These are phyloP conservation scores for Lysiphlebus fabarum DNA, from an alignment of 1,140 invertebrate species.

Conservation along the genomic window DNA sequence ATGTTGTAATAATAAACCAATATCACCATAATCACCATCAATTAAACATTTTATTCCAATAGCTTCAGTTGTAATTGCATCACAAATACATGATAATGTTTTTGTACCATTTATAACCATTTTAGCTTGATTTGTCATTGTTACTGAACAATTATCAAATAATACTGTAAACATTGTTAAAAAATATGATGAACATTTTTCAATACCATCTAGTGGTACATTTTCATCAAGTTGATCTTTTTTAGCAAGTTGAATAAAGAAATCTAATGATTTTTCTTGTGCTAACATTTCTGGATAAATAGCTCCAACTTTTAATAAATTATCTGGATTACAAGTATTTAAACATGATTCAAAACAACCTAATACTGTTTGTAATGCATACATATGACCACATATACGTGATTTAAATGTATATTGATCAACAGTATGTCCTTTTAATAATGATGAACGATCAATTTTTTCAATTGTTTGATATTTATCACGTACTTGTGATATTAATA, in stretches of 20 bases:
- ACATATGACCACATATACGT: conserved; percentile 78
- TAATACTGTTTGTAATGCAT: conserved; percentile 66
- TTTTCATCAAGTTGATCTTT: conserved; percentile 92
- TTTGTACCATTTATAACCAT: conserved; percentile 65
- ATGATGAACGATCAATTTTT: conserved; percentile 60
- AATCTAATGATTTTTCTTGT: conserved; percentile 89
- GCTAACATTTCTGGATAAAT: conserved; percentile 84
- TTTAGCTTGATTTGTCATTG: conserved; percentile 62
- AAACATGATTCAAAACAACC: conserved; percentile 63
- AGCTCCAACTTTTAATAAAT: conserved; percentile 79
- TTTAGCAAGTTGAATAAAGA: conserved; percentile 84
- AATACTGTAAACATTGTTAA: conserved; percentile 78
- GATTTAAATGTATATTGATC: conserved; percentile 89
- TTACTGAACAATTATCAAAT: conserved; percentile 59
- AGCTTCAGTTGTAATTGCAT: conserved; percentile 69
- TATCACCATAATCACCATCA: conserved; percentile 56
- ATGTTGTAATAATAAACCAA: conserved; percentile 69
- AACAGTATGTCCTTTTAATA: conserved; percentile 81
- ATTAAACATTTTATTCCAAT: conserved; percentile 64
- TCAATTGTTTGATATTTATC: conserved; percentile 72
- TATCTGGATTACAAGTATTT: conserved; percentile 77
- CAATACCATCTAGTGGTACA: conserved; percentile 77
- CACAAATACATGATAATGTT: conserved; percentile 64
- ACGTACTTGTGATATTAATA: conserved; percentile 84
- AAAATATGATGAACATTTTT: conserved; percentile 84